A percentile compares a stretch with the other conserved stretches of the same genome.
Conservation (phyloP, 2,797 vertebrate genomes). For the Pipistrellus nathusii region DNA sequence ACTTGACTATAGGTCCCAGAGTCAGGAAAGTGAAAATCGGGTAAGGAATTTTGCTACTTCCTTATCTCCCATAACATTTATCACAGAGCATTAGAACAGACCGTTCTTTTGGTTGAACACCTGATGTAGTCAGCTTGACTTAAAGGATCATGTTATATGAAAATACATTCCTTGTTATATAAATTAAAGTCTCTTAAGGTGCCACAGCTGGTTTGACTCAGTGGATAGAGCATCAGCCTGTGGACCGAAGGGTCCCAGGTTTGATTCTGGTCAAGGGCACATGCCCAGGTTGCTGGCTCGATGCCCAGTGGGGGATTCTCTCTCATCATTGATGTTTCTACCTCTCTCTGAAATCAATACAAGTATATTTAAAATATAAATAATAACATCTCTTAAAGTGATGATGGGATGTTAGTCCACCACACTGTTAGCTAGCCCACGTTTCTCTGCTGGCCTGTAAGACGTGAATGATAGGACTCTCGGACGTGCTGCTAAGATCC, state of each 20-base stretch:
- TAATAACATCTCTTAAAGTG: neutral
- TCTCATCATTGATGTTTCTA: too few species aligned
- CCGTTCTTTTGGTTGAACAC: neutral
- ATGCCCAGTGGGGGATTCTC: too few species aligned
- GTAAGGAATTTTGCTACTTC: neutral
- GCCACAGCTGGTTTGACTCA: too few species aligned
- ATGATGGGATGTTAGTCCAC: neutral
- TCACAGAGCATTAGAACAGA: neutral
- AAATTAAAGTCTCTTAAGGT: neutral
- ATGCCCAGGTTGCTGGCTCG: too few species aligned
- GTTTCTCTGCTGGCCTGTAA: neutral
- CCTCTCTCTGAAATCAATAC: too few species aligned
- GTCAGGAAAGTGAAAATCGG: neutral
- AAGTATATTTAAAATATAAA: neutral
- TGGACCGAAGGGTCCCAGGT: too few species aligned
- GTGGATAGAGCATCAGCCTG: too few species aligned
- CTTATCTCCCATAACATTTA: neutral
- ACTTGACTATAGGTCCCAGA: conserved; percentile 18
- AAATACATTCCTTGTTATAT: conserved; percentile 8
- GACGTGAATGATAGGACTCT: neutral
- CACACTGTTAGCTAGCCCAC: neutral
- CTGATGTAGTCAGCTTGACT: neutral
- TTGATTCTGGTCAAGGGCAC: too few species aligned
- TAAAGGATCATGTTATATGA: neutral
- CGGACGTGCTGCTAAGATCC: neutral